A percentile compares a stretch with the other conserved stretches of the same genome.
Conservation (phyloP, 2,888 invertebrate species). For the Cacoxenus indagator region DNA sequence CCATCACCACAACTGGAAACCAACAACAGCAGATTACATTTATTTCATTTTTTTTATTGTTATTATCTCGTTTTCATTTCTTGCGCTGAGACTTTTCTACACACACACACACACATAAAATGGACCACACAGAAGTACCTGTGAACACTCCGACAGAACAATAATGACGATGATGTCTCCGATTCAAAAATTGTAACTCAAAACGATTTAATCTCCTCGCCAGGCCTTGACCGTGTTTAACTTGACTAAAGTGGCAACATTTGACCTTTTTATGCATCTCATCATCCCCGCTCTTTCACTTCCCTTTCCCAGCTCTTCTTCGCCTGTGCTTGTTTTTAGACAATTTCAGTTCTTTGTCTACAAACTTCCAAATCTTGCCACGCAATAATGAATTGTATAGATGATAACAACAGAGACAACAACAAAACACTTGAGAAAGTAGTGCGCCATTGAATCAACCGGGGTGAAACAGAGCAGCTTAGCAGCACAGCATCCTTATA, state of each 20-base stretch:
- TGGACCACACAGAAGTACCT: constrained; percentile 1
- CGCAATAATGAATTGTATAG: constrained; percentile 19
- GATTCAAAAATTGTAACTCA: neutral
- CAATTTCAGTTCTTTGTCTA: constrained; percentile 15
- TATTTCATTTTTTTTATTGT: constrained; percentile 16
- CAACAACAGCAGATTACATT: neutral
- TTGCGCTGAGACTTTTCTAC: neutral
- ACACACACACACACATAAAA: neutral
- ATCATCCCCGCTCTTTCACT: neutral
- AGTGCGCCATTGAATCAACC: neutral
- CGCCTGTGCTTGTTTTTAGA: neutral
- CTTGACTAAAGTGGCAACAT: constrained; percentile 55
- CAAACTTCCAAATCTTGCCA: neutral
- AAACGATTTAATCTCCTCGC: constrained; percentile 1
- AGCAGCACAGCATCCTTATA: neutral
- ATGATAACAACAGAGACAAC: neutral
- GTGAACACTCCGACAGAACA: neutral
- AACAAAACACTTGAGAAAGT: constrained; percentile 5
- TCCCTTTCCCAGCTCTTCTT: neutral
- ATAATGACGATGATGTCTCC: neutral
- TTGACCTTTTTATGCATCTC: constrained; percentile 52
- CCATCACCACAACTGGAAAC: too few relatives aligned
- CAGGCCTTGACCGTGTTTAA: constrained; percentile 11
- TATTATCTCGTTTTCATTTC: neutral
- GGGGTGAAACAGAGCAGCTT: neutral